Base-by-base conservation (phyloP, 2,113 vertebrate genomes). In the Brachypteracias leptosomus region DNA sequence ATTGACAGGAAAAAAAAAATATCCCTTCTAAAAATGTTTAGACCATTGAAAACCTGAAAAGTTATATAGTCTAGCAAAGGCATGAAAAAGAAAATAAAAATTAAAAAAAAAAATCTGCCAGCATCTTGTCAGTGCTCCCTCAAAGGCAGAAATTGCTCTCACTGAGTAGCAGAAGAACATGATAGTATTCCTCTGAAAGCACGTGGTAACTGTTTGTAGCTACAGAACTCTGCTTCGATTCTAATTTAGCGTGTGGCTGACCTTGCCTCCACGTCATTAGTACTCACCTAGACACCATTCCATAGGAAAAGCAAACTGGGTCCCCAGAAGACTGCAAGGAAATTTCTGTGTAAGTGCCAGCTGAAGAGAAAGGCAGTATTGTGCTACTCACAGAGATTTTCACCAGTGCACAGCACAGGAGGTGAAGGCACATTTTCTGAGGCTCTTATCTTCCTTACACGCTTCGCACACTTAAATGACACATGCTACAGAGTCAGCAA, bases 381-480 rank as follows among this genome's bases (percentile, higher is more conserved):
- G n/a, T 11, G 42, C 51, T 59, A 40, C 25, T 71, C 35, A 3
- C 9, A 10, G 44, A 61, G 24, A 51, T 36, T 79, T 86, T 84
- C 73, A 59, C 55, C 22, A 42, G 38, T 7, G 12, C 21, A 44
- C 25, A 70, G 19, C 33, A 42, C 13, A 28, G 46, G 51, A 76
- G 70, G 21, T 21, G 42, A 93, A 40, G 54, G 15, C 13, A 40
- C 26, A 47, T 79, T 84, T 40, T 70, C 74, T 42, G 95, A 96
- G 90, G 57, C 93, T 96, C 80, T 97, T 97, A 88, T 80, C 96
- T 95, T 94, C 92, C 97, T 98, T 97, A 91, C 96, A 93, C 74
- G 93, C 96, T 95, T 82, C 92, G 84, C 97, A 86, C 82, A 85
- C 89, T 91, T 68, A 97, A 97, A 97, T 95, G 96, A 98, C 94